A percentile compares a stretch with the other conserved stretches of the same genome.
Evolutionary conservation across 1,140 invertebrate species (phyloP).

Genomic region (Drosophila pseudoananassae): DNA sequence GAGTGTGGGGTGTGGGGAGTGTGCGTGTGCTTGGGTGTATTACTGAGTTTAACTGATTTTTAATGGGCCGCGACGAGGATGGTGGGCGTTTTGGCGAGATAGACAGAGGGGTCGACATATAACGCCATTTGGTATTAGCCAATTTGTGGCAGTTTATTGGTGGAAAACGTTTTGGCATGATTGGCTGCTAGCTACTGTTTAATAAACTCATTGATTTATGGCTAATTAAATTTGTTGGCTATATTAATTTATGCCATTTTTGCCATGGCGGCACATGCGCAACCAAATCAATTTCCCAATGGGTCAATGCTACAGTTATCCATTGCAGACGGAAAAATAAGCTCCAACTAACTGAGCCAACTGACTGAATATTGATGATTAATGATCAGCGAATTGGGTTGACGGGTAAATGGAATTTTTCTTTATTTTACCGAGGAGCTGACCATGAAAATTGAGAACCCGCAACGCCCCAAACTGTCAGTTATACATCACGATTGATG

Average conservation of each 20-base stretch:
- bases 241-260: slow-evolving; percentile 74
- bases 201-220: slow-evolving; percentile 82
- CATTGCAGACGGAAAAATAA: slow-evolving; percentile 21
- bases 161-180: slow-evolving; percentile 66
- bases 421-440: slow-evolving; percentile 24
- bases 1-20: slow-evolving; percentile 5
- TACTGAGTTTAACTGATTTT: slow-evolving; percentile 78
- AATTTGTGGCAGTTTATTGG: slow-evolving; percentile 81
- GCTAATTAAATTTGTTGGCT: slow-evolving; percentile 75
- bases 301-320: slow-evolving; percentile 66
- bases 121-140: slow-evolving; percentile 71
- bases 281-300: slow-evolving; percentile 46
- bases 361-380: slow-evolving; percentile 63
- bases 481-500: slow-evolving; percentile 71
- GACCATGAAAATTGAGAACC: slow-evolving; percentile 57
- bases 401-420: slow-evolving; percentile 44
- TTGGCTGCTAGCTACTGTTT: slow-evolving; percentile 78
- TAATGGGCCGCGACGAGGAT: slow-evolving; percentile 54
- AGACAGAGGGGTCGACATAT: slow-evolving; percentile 57
- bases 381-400: slow-evolving; percentile 70
- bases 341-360: slow-evolving; percentile 20
- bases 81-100: slow-evolving; percentile 66
- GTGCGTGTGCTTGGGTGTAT: slow-evolving; percentile 35
- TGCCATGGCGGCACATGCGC: slow-evolving; percentile 55
- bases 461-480: slow-evolving; percentile 66